These are phyloP conservation scores for Caenorhabditis japonica DNA, from an alignment of 2,888 invertebrate genomes.

Conservation along the genomic window DNA sequence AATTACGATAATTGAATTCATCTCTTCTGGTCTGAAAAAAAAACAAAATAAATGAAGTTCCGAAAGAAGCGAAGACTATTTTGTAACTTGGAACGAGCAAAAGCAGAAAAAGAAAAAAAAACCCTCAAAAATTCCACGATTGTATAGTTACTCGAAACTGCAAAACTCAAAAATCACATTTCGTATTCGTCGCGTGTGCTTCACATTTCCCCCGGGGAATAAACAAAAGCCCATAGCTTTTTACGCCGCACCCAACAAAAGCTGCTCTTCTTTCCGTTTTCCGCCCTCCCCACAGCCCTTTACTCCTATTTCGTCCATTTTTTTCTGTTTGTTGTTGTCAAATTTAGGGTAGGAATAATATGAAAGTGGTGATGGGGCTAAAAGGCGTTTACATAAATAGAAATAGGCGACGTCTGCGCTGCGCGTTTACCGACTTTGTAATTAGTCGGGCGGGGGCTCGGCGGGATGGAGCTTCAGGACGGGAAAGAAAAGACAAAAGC, in stretches of 20 bases:
- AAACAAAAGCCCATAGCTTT: slow-evolving; percentile 54
- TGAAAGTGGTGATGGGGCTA: slow-evolving; percentile 11
- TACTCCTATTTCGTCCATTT: slow-evolving; percentile 24
- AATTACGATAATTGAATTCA: slow-evolving; percentile 38
- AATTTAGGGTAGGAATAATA: slow-evolving; percentile 42
- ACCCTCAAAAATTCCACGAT: slow-evolving; percentile 24
- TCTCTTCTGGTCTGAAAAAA: slow-evolving; percentile 3
- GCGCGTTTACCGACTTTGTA: slow-evolving; percentile 30
- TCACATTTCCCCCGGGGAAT: slow-evolving; percentile 55
- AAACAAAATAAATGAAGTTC: no score
- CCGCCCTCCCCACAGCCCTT: slow-evolving; percentile 12
- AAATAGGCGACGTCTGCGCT: no score
- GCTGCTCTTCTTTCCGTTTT: slow-evolving; percentile 33
- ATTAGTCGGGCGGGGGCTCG: slow-evolving; percentile 16
- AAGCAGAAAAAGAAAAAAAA: background rate
- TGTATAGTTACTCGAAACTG: slow-evolving; percentile 45
- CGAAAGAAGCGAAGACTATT: no score
- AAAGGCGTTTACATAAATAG: no score
- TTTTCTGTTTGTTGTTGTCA: slow-evolving; percentile 23
- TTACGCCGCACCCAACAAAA: slow-evolving; percentile 53
- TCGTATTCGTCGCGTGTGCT: slow-evolving; percentile 54
- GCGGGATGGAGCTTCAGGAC: background rate
- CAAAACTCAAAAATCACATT: slow-evolving; percentile 58
- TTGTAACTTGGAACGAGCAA: no score
- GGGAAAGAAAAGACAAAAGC: background rate